Base-by-base conservation (phyloP, 2,797 vertebrate species). In the Neoniphon sammara region DNA sequence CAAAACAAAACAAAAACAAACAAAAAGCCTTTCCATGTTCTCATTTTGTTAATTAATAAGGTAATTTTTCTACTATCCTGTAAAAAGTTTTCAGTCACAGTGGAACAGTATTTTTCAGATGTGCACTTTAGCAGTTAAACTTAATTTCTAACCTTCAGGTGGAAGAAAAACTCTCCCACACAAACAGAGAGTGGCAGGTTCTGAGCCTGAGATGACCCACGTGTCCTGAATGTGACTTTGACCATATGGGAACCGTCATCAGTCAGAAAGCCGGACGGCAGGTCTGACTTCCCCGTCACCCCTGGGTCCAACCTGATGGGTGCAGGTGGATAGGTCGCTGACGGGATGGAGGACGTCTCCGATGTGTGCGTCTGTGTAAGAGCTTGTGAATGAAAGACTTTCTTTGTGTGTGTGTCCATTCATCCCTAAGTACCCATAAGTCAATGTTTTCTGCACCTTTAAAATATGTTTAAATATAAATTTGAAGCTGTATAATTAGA, bases 211-310 rank as follows among this genome's bases (percentile, higher is more conserved):
- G 44, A 42, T 31, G 69, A 81, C 61, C 57, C 10, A 11, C 21
- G 73, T 52, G 50, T 52, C 11, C 36, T 61, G 34, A 55, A 42
- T 25, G 23, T 54, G 64, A 77, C 64, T 54, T 30, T 44, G 39
- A 70, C 21, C 80, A 75, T 81, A 75, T 71, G 88, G 74, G 52
- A 59, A 0, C 14, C 55, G 78, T 82, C 73, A 78, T 83, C 39
- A 23, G 5, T 56, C 59, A 67, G 20, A 46, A 18, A 67, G n/a
- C 30, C n/a, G 53, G 54, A 72, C 52, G 65, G 5, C 27, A 23
- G 34, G 66, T 68, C 42, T 70, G 69, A 75, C 72, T 66, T 75
- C 42, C 47, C 46, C 1, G 50, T 81, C 83, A 75, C 34, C 65
- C 54, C 12, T 8, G 1, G 62, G 62, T 63, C 75, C 39, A 30